Percentiles rank a stretch among this genome's conserved stretches.
Evolutionary conservation across 2,113 vertebrate species (phyloP).

Genomic region (Sylvilagus bachmani): DNA sequence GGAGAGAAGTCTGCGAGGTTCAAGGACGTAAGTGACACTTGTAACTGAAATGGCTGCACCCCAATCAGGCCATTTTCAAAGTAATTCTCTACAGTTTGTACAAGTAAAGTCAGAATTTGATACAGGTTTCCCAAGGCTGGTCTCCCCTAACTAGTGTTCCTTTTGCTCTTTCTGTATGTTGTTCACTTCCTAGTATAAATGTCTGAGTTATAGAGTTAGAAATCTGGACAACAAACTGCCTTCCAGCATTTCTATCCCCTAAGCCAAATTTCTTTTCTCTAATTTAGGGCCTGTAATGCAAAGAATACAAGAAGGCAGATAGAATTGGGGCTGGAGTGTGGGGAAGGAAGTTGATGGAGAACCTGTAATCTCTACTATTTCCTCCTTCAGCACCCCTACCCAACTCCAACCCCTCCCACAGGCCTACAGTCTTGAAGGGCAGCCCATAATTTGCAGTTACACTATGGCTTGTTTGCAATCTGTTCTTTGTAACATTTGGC

Average conservation of each 20-base stretch:
- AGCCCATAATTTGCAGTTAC: neutral
- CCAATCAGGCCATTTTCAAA: neutral
- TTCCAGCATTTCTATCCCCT: accelerated
- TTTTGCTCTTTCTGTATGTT: neutral
- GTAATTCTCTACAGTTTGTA: neutral
- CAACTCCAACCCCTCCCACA: neutral
- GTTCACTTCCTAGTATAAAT: neutral
- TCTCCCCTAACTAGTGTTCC: neutral
- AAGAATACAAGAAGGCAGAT: neutral
- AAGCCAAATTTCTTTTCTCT: neutral
- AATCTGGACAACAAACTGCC: neutral
- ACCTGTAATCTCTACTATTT: neutral
- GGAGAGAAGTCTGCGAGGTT: slow-evolving; percentile 83
- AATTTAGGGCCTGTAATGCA: neutral
- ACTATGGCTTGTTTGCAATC: neutral
- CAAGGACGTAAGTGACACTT: slow-evolving; percentile 80
- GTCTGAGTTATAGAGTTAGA: neutral
- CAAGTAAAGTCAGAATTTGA: neutral
- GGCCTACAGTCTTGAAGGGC: neutral
- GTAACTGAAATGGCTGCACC: neutral
- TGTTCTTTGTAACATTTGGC: neutral
- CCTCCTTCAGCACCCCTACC: neutral
- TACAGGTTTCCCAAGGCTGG: neutral
- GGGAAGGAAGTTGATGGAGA: accelerated
- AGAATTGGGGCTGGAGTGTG: neutral